Conservation (phyloP, 2,113 vertebrate species). For the Dolichotis patagonum region DNA sequence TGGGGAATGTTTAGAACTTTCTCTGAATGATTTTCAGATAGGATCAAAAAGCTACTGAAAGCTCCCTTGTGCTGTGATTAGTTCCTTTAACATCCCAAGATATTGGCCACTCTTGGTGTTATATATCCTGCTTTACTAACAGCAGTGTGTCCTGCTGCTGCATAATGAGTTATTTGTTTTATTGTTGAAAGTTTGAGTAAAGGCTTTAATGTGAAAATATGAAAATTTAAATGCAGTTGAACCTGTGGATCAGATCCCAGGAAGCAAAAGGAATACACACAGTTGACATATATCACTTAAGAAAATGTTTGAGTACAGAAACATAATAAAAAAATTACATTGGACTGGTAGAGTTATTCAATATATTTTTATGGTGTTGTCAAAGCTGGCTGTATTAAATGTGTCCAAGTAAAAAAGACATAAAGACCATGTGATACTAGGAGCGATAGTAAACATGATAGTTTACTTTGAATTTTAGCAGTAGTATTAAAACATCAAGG, state of each 20-base stretch:
- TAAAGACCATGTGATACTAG: slow-evolving; percentile 14
- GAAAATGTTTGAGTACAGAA: slow-evolving; percentile 17
- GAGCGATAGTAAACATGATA: background rate
- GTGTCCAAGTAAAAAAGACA: background rate
- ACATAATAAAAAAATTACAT: background rate
- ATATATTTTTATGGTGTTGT: slow-evolving; percentile 36
- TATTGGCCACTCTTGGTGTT: slow-evolving; percentile 21
- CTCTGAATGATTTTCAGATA: background rate
- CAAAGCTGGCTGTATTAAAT: slow-evolving; percentile 51
- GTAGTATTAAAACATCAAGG: slow-evolving; percentile 61
- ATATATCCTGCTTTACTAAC: background rate
- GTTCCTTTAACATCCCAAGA: background rate
- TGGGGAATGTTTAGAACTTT: slow-evolving; percentile 19
- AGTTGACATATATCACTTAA: background rate
- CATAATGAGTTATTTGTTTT: slow-evolving; percentile 12
- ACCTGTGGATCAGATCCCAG: background rate
- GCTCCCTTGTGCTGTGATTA: background rate
- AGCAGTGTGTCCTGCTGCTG: background rate
- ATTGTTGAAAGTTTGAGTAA: slow-evolving; percentile 26
- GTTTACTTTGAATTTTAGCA: slow-evolving; percentile 55
- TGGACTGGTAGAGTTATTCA: slow-evolving; percentile 41
- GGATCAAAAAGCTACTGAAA: background rate
- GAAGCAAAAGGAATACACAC: background rate
- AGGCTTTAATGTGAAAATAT: slow-evolving; percentile 13
- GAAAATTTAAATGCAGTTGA: slow-evolving; percentile 53